Evolutionary conservation across 2,797 vertebrate species (phyloP), one percentile per base, ranked within the genome.

Genomic region (Cyprinella venusta): DNA sequence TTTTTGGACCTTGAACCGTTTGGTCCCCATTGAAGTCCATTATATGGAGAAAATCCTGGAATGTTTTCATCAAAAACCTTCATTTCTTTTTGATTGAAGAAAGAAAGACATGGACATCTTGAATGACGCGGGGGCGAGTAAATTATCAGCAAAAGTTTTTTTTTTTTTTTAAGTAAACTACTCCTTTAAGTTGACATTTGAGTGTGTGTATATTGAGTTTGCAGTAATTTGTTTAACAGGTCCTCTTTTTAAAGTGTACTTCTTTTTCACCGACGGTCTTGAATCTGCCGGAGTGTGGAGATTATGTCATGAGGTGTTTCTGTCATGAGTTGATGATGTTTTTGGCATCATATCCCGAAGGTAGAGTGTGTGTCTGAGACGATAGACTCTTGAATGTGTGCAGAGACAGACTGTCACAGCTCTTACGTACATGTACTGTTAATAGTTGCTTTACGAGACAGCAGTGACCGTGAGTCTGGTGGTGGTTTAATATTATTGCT

Each of bases 321-420:
- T 9, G 48, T 18, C 42, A 8, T 48, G 74, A 9, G 0, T 24
- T 15, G 69, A 42, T 40, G 48, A 5, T 74, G 54, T 9, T 9
- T 38, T 56, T 7, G 26, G 45, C 12, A 56, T 38, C 33, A 0
- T n/a, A 4, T 75, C 56, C 50, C 54, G 70, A 36, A n/a, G 30
- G 50, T 54, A 8, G 16, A 75, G 36, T 90, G 86, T 85, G 92
- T 92, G 92, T 91, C 91, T 92, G 90, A 88, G 86, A 86, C 84
- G 71, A 85, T 83, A 83, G 81, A 76, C 80, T 56, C 19, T 54
- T 72, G 61, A 67, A 50, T 0, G 74, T 45, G 78, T 71, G 33
- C 54, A 69, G 40, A 71, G 75, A 89, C 69, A 36, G 85, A 88
- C 86, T 38, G 85, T 84, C n/a, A 68, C 24, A 65, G 83, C 48